Evolutionary conservation across 1,140 invertebrate species (phyloP).

Genomic region (Drosophila sp.): DNA sequence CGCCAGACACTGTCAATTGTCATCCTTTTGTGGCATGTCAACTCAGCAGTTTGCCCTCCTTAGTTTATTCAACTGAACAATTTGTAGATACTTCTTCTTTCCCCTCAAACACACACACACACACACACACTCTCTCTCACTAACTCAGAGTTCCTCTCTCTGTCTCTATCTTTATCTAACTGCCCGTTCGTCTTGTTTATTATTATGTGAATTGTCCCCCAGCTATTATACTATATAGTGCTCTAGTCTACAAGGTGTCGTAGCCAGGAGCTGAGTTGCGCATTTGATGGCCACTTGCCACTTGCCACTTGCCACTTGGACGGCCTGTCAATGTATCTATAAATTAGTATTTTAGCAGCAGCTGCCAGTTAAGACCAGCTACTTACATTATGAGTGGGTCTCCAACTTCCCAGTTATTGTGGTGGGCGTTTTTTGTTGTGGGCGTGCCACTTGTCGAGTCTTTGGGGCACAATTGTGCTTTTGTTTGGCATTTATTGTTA

Average conservation of each 20-base stretch:
- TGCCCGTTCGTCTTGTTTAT: conserved; percentile 67
- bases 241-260: conserved; percentile 63
- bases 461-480: conserved; percentile 60
- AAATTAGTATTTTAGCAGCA: conserved; percentile 80
- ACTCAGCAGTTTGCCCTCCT: conserved; percentile 45
- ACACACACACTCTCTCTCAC: background rate
- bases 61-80: conserved; percentile 81
- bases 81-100: conserved; percentile 60
- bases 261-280: conserved; percentile 66
- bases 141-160: background rate
- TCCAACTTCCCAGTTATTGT: background rate
- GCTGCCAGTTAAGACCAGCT: conserved; percentile 44
- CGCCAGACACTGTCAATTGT: conserved; percentile 76
- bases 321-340: conserved; percentile 77
- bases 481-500: conserved; percentile 73
- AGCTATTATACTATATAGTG: conserved; percentile 25
- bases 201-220: conserved; percentile 69
- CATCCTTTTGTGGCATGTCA: conserved; percentile 69
- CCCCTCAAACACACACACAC: no score
- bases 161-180: background rate
- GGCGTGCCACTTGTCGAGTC: conserved; percentile 40
- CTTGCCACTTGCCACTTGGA: conserved; percentile 52
- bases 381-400: conserved; percentile 65
- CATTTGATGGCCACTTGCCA: conserved; percentile 63
- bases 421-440: conserved; percentile 14